Conservation (phyloP, 2,113 vertebrate genomes). For the Etheostoma cragini region DNA sequence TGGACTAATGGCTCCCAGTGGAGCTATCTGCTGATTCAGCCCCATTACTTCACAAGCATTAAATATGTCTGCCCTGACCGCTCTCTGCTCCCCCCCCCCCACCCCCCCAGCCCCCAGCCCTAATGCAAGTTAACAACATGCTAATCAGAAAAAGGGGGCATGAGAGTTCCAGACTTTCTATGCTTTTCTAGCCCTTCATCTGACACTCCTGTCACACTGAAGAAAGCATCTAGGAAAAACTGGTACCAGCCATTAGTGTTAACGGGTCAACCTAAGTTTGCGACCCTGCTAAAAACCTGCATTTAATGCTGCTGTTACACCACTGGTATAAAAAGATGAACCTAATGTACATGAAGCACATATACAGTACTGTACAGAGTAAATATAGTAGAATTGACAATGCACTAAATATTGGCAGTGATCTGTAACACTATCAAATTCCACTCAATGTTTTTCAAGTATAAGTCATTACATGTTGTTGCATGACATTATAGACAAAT, state of each 20-base stretch:
- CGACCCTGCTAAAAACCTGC: slow-evolving; percentile 46
- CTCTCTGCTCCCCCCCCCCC: slow-evolving; percentile 76
- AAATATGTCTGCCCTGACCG: slow-evolving; percentile 88
- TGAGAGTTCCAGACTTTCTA: slow-evolving; percentile 64
- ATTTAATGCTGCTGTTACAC: slow-evolving; percentile 26
- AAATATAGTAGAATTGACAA: not conserved
- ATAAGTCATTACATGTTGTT: not conserved
- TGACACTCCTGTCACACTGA: slow-evolving; percentile 38
- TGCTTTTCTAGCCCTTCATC: slow-evolving; percentile 50
- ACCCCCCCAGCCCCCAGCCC: slow-evolving; percentile 82
- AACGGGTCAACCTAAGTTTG: slow-evolving; percentile 38
- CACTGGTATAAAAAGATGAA: slow-evolving; percentile 3
- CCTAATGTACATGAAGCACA: not conserved
- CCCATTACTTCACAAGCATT: slow-evolving; percentile 90
- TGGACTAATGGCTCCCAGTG: slow-evolving; percentile 87
- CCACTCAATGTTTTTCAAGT: not conserved
- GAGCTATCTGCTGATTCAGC: slow-evolving; percentile 91
- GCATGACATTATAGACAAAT: not conserved
- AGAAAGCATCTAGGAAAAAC: slow-evolving; percentile 39
- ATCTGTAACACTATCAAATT: not conserved
- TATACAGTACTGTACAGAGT: not conserved
- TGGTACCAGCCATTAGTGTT: slow-evolving; percentile 47
- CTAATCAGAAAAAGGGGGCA: slow-evolving; percentile 80
- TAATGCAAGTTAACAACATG: slow-evolving; percentile 84
- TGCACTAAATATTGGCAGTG: not conserved